Base-by-base conservation (phyloP, 2,888 invertebrate species). In the Andrena praecox region DNA sequence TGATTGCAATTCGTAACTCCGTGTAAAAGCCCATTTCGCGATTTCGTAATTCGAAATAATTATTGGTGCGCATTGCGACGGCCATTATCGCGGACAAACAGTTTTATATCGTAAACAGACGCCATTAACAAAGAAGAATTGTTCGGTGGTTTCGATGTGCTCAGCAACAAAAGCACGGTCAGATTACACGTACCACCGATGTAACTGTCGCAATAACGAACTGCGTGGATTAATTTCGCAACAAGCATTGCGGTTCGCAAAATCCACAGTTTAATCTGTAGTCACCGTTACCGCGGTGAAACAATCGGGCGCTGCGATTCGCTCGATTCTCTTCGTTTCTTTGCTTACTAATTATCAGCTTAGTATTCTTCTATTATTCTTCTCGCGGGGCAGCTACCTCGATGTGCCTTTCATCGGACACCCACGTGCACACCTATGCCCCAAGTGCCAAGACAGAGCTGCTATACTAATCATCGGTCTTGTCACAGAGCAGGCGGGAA, bases 31-130 rank as follows among this genome's bases (percentile, higher is more conserved):
- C 87, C 89, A 89, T 89, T 89, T 70, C 84, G 85, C 89, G 89
- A 89, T 87, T 89, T 89, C 89, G 89, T 89, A 89, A 89, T 89
- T 87, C 89, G 89, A 89, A 89, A 89, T 89, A 89, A 89, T 89
- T 89, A 89, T 89, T 85, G 87, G 80, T 85, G 86, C 87, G 89
- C 87, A 89, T 85, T 89, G 89, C 89, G 89, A 86, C 85, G 87
- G 89, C 87, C 86, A 89, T 89, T 87, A 89, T 87, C 89, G 89
- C 82, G 85, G 85, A 89, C 89, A 89, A 89, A 89, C 89, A 89
- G 87, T 89, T 89, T 88, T 88, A 89, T 89, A 89, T 89, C 87
- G 89, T 86, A 85, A 88, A 87, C 85, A 87, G 88, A 86, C 89
- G 87, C 89, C 88, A 88, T 88, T 88, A 88, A 88, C 88, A 88